Evolutionary conservation across 2,888 invertebrate genomes (phyloP), one percentile per base, ranked within the genome.

Genomic region (Tetramorium bicarinatum): DNA sequence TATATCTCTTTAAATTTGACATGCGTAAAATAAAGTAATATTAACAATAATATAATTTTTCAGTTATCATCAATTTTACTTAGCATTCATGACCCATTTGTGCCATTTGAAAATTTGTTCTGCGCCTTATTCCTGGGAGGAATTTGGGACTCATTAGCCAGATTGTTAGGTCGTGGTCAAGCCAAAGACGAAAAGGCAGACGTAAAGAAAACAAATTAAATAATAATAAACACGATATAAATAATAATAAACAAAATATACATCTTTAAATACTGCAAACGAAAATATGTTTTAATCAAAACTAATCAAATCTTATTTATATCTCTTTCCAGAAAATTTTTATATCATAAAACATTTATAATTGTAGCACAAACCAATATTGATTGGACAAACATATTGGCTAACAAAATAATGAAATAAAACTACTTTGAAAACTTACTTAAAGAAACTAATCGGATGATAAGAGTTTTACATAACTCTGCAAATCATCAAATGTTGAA

Each of bases 1-100:
- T 59, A 66, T 61, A 66, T 61, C n/a, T 41, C 4, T 1, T 3
- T 1, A 41, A 18, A n/a, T 54, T 13, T 4, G 13, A 54, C 2
- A 54, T 41, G 8, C 11, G 3, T 25, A 64, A 66, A 54, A 41
- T 11, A 38, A 56, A 9, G 44, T 66, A 44, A 41, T 64, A 52
- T 62, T 6, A 15, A 59, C 34, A 15, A 75, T 47, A 44, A 76
- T 69, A 34, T 71, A 64, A 49, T 80, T 88, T 84, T 87, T 88
- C 96, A 98, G 97, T 95, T 99, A 86, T 99, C 99, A 34, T 99
- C 99, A 11, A 97, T 99, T 92, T 96, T 99, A 83, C 96, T 99
- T 92, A 99, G 99, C 90, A 99, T 99, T 93, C 99, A 99, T 94
- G 99, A 99, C 96, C 99, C 99, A 56, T 99, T 99, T 95, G 97